Evolutionary conservation across 2,888 invertebrate genomes (phyloP), one percentile per base, ranked within the genome.

Genomic region (Pterostichus niger): DNA sequence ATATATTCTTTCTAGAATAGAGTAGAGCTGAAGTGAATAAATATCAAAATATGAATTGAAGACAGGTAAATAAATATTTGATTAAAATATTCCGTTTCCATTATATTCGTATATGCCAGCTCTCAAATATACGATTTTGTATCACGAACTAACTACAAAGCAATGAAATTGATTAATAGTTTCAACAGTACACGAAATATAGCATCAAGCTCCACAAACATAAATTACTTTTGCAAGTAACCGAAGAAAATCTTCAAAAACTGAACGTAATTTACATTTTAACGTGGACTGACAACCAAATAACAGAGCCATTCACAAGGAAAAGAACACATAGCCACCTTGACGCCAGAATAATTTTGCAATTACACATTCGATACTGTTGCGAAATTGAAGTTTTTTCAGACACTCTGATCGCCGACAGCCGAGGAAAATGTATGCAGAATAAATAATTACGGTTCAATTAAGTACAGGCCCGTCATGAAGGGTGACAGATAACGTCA

Each of bases 391-490:
- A 77, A 24, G 56, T 77, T 77, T 40, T 73, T 77, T 24, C 31
- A 40, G 24, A 24, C 61, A 44, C 24, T 81, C 54, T 40, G 46
- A 31, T 61, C 10, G 61, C 75, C 75, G 82, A 75, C 35, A 33
- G 46, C 46, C 44, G 35, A 61, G 17, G 61, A 44, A 80, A 81
- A 73, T 73, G 56, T 82, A 61, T 75, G 75, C 75, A 75, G 75
- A 82, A 59, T 75, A 82, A 82, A 82, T 82, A 82, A 82, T 82
- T 82, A 82, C 61, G 13, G 75, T 40, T 75, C 71, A 75, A 82
- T 82, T 82, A 82, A 82, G 52, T 81, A 56, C 59, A 56, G 17
- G 44, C 44, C 13, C 33, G 49, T 33, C 46, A 6, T 82, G 9
- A 40, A 11, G 44, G 75, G 54, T 75, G 75, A 82, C 82, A 82